Evolutionary conservation across 1,140 invertebrate species (phyloP).

Genomic region (Maniola jurtina): DNA sequence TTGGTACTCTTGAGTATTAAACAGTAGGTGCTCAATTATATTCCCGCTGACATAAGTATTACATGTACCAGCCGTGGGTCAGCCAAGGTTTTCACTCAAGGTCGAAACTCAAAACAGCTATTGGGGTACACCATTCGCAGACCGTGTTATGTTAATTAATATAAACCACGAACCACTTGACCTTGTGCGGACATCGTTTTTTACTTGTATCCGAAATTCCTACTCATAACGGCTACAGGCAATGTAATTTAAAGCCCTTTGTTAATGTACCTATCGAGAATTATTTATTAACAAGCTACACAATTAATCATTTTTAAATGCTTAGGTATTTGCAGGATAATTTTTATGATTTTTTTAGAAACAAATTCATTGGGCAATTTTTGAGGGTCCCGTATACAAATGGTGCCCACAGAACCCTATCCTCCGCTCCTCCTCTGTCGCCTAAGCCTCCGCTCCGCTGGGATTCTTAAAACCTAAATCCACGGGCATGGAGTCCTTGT

Average conservation of each 20-base stretch:
- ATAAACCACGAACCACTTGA: constrained; percentile 27
- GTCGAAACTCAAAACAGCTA: constrained; percentile 25
- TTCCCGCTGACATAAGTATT: background rate
- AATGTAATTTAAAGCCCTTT: background rate
- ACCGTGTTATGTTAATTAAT: constrained; percentile 33
- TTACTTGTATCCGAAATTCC: constrained; percentile 8
- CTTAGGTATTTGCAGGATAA: background rate
- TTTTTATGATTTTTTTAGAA: too few species aligned
- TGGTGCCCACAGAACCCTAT: too few species aligned
- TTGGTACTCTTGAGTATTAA: background rate
- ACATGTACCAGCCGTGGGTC: background rate
- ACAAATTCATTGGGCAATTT: too few species aligned
- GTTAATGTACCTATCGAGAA: constrained; percentile 3
- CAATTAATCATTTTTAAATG: background rate
- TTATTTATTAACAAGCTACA: constrained; percentile 1
- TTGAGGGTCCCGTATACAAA: too few species aligned
- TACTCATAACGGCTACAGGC: constrained; percentile 2
- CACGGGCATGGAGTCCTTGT: too few species aligned
- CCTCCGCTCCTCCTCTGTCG: too few species aligned
- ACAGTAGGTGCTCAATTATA: constrained; percentile 4
- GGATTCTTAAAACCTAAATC: too few species aligned
- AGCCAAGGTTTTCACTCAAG: constrained; percentile 16
- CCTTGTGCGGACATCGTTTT: constrained; percentile 7
- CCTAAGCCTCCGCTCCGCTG: too few species aligned
- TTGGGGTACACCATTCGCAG: constrained; percentile 22